A percentile compares a stretch with the other conserved stretches of the same genome.
Evolutionary conservation across 2,888 invertebrate species (phyloP).

Genomic region (Odontocolon sp.): DNA sequence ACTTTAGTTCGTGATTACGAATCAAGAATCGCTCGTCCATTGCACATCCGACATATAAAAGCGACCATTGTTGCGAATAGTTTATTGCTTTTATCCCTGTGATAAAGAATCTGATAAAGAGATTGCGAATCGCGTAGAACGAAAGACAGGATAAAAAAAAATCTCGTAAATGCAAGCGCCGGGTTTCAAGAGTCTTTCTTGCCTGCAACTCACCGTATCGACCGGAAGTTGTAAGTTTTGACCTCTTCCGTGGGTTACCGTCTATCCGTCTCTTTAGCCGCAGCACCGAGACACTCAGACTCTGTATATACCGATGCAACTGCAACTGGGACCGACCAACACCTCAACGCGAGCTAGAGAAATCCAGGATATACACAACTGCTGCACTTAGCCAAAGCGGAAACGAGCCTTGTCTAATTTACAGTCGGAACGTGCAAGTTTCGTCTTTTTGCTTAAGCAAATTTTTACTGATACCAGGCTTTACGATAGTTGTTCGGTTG

Average conservation of each 20-base stretch:
- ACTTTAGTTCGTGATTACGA: neutral
- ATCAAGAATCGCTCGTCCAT: slow-evolving; percentile 6
- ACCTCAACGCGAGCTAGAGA: slow-evolving; percentile 13
- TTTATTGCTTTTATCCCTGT: slow-evolving; percentile 38
- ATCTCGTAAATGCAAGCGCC: slow-evolving; percentile 2
- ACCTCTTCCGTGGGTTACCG: slow-evolving; percentile 41
- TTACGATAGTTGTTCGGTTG: slow-evolving; percentile 45
- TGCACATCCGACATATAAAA: slow-evolving; percentile 39
- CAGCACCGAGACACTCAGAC: neutral
- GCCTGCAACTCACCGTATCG: slow-evolving; percentile 40
- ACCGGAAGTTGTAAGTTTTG: slow-evolving; percentile 68
- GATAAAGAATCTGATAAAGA: slow-evolving; percentile 32
- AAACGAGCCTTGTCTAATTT: slow-evolving; percentile 71
- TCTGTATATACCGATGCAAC: neutral
- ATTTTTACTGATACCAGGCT: slow-evolving; percentile 20
- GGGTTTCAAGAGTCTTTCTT: slow-evolving; percentile 16
- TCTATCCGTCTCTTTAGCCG: slow-evolving; percentile 14
- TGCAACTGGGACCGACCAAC: slow-evolving; percentile 4
- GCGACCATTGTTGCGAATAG: slow-evolving; percentile 31
- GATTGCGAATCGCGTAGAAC: slow-evolving; percentile 26
- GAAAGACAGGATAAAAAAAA: slow-evolving; percentile 10
- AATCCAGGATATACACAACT: slow-evolving; percentile 55
- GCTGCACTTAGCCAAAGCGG: slow-evolving; percentile 68
- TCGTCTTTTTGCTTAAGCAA: slow-evolving; percentile 21
- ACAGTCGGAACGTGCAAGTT: slow-evolving; percentile 52